Percentiles rank a stretch among this genome's conserved stretches.
phyloP scores from a whole-genome alignment of 1,140 invertebrate species.

The Polypedilum pembai region DNA sequence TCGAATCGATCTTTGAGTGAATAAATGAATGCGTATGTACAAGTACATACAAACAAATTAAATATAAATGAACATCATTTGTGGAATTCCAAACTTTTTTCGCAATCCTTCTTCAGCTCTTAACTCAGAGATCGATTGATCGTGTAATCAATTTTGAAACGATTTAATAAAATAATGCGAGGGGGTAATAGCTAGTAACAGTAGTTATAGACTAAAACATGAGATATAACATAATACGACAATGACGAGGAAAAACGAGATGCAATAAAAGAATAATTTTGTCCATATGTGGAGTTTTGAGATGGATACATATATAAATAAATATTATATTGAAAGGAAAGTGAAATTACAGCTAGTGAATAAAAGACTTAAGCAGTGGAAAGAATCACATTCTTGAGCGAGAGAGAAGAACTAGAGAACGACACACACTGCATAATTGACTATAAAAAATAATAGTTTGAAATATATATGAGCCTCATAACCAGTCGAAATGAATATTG shows the following conservation, averaged over 20 bases:
- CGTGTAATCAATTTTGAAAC: neutral
- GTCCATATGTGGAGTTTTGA: neutral
- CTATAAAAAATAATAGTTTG: neutral
- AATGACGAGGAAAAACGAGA: neutral
- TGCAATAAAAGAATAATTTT: constrained; percentile 10
- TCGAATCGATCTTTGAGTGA: neutral
- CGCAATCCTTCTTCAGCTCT: neutral
- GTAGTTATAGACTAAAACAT: neutral
- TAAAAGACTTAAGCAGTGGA: neutral
- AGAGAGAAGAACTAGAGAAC: neutral
- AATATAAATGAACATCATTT: neutral
- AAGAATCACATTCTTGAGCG: neutral
- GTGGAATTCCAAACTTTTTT: neutral
- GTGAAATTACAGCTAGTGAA: neutral
- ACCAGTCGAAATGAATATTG: neutral
- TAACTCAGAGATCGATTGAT: neutral
- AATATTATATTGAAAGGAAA: constrained; percentile 13
- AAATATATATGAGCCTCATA: neutral
- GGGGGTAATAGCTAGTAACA: neutral
- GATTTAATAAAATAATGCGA: neutral
- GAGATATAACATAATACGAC: constrained; percentile 11
- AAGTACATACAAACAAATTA: neutral
- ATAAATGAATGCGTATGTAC: neutral
- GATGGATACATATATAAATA: neutral
- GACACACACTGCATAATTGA: constrained; percentile 9